Evolutionary conservation across 2,797 vertebrate genomes (phyloP), one percentile per base, ranked within the genome.

Genomic region (Gymnothorax javanicus): DNA sequence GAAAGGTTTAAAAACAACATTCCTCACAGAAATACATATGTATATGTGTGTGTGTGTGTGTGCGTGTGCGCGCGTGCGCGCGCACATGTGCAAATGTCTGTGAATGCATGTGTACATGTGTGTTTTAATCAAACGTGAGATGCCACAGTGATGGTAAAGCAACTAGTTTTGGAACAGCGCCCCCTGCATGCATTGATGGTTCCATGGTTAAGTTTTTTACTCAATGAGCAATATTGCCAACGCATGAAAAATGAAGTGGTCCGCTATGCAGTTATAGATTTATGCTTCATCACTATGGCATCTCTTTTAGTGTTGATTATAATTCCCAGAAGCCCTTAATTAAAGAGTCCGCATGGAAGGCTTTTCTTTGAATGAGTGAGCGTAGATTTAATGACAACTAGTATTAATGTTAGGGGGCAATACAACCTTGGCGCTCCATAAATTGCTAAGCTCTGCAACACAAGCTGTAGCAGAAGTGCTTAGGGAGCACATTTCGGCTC

Each of bases 271-370:
- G 91, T 88, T 93, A 93, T 95, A 90, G 92, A 94, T 94, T 95
- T 93, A 93, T 93, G 93, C 92, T 94, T 92, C 92, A 93, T 95
- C 94, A 94, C 90, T 33, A 43, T 84, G 90, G 90, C 91, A 88
- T 93, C 92, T 95, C 92, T 94, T 91, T 93, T 91, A 92, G 92
- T 85, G 89, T 90, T 95, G 91, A 95, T 96, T 94, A 94, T 93
- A 93, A 95, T 94, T 94, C 93, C 93, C 93, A 92, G 90, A 94
- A 93, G 92, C 90, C 88, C 89, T 94, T 95, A 94, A 95, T 96
- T 95, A 94, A 95, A 93, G 90, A 82, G 64, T 90, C 87, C 84
- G 87, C 89, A 89, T 90, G 87, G 89, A 91, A 91, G 88, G 87
- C 71, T 92, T 92, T 90, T 90, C 91, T 93, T 52, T 73, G 84